phyloP scores from a whole-genome alignment of 2,888 invertebrate species.

The Entomobrya proxima region DNA sequence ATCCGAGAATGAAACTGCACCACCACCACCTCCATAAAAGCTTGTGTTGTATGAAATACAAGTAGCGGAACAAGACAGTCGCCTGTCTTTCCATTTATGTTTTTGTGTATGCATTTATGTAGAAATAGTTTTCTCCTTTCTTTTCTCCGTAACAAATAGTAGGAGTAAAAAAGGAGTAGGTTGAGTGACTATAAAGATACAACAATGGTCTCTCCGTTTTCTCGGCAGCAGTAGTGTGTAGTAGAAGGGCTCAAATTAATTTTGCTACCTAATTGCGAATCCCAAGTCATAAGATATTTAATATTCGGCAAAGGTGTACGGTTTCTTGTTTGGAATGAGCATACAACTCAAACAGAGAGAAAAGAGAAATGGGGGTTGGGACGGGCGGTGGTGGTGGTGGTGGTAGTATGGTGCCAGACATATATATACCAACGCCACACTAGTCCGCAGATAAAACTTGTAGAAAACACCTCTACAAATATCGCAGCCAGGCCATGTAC shows the following conservation, averaged over 20 bases:
- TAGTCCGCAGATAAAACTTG: neutral
- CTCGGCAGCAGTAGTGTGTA: neutral
- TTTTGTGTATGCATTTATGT: conserved; percentile 9
- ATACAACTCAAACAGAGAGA: conserved; percentile 23
- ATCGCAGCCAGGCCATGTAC: conserved; percentile 23
- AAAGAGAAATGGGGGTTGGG: conserved; percentile 36
- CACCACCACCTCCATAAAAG: conserved; percentile 26
- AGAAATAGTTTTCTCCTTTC: neutral
- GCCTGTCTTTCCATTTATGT: conserved; percentile 28
- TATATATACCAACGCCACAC: neutral
- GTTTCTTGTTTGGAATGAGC: conserved; percentile 57
- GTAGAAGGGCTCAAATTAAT: conserved; percentile 71
- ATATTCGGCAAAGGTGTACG: conserved; percentile 71
- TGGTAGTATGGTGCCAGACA: conserved; percentile 9
- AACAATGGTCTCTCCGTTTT: neutral
- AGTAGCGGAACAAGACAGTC: conserved; percentile 29
- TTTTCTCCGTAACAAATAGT: neutral
- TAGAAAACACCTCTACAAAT: conserved; percentile 23
- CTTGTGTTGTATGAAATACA: conserved; percentile 35
- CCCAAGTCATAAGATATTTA: conserved; percentile 75
- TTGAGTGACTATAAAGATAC: no score
- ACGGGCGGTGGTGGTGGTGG: conserved; percentile 13
- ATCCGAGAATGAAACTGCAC: conserved; percentile 49
- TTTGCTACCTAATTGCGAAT: conserved; percentile 75
- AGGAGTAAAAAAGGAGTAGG: no score